Percentiles rank a stretch among this genome's conserved stretches.
These are phyloP conservation scores for Tokudaia muenninki DNA, from an alignment of 2,797 vertebrate species.

Conservation along the genomic window DNA sequence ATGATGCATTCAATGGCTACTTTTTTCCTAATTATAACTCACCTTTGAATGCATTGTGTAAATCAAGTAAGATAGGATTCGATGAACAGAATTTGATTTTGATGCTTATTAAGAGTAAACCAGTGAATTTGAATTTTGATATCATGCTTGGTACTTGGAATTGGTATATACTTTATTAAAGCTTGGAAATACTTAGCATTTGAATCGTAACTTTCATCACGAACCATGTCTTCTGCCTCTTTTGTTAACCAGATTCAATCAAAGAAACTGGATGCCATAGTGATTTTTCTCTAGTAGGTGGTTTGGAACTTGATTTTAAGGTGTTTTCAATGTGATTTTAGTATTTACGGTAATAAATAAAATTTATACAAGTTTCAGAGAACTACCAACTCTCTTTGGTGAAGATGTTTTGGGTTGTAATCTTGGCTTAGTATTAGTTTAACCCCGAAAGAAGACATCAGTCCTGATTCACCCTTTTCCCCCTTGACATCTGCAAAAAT, in stretches of 20 bases:
- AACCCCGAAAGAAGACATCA: slow-evolving; percentile 61
- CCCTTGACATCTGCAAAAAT: slow-evolving; percentile 59
- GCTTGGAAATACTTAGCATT: slow-evolving; percentile 78
- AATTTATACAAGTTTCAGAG: slow-evolving; percentile 81
- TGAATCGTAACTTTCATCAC: slow-evolving; percentile 77
- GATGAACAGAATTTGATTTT: slow-evolving; percentile 77
- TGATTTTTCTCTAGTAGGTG: slow-evolving; percentile 60
- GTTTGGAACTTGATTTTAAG: slow-evolving; percentile 67
- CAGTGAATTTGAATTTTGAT: slow-evolving; percentile 77
- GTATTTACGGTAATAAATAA: slow-evolving; percentile 76
- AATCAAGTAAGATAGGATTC: slow-evolving; percentile 75
- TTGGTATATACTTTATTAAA: slow-evolving; percentile 79
- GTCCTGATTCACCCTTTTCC: slow-evolving; percentile 26
- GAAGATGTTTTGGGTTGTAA: slow-evolving; percentile 63
- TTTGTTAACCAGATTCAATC: slow-evolving; percentile 77
- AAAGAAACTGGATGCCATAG: slow-evolving; percentile 69
- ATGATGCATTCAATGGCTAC: slow-evolving; percentile 69
- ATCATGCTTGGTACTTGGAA: slow-evolving; percentile 79
- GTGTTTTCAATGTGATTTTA: slow-evolving; percentile 78
- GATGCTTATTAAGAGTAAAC: slow-evolving; percentile 77
- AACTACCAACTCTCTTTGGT: slow-evolving; percentile 80
- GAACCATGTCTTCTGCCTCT: slow-evolving; percentile 79
- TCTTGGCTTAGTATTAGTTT: slow-evolving; percentile 66
- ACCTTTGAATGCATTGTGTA: slow-evolving; percentile 76
- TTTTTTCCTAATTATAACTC: slow-evolving; percentile 61